Base-by-base conservation (phyloP, 2,113 vertebrate genomes). In the Chrysochloris asiatica region DNA sequence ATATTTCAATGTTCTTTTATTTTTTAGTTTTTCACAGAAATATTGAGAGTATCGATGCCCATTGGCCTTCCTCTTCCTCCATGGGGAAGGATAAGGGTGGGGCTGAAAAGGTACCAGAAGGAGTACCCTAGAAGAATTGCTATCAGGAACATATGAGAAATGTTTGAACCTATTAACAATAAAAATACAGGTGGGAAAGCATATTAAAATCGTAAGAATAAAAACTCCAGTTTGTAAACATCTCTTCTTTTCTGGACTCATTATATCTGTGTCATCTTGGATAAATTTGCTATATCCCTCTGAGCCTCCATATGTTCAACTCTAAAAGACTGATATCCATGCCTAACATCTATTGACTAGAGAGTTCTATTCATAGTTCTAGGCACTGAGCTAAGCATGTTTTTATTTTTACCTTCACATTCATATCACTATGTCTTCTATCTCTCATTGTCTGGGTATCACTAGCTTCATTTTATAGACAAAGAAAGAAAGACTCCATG, bases 101-200 rank as follows among this genome's bases (percentile, higher is more conserved):
- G 12, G 21, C 47, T 56, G 12, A 38, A 48, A 80, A 45, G 28
- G 19, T 33, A 4, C 19, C 26, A 73, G 28, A 9, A 63, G 4
- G 2, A 24, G 19, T 26, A 21, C 28, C 19, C 28, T 54, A 24
- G 28, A n/a, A 78, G 28, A 24, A 43, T 3, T 72, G 3, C 12
- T 47, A 81, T 69, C 12, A 76, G 52, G 6, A 91, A 91, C 78
- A 92, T 41, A 80, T 76, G 41, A 88, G 13, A 36, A 38, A 83
- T 38, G 22, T 89, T 9, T 43, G 13, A 59, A 69, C 19, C 59
- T 83, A 75, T 7, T 76, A 56, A 54, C 13, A 43, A 43, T 41
- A 54, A 75, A 63, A 4, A 26, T 52, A 84, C 19, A 89, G 59
- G 67, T 77, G 22, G 7, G 33, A 8, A 13, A 93, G 22, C 8